Evolutionary conservation across 2,888 invertebrate genomes (phyloP).

Genomic region (Sepiola atlantica): DNA sequence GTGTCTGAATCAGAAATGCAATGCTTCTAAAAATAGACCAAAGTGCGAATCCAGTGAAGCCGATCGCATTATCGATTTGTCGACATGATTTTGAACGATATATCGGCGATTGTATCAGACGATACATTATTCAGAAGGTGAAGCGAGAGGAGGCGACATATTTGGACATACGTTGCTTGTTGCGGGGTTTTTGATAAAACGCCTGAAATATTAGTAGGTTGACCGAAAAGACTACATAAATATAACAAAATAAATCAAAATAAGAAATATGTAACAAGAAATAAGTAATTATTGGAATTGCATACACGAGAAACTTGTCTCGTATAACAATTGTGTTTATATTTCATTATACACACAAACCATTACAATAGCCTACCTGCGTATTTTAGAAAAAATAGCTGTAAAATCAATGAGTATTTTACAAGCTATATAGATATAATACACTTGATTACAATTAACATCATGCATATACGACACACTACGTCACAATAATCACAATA

Average conservation of each 20-base stretch:
- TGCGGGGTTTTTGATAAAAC: neutral
- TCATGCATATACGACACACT: too few species aligned
- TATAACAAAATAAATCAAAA: neutral
- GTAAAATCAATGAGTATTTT: too few species aligned
- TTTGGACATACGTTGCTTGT: slow-evolving; percentile 11
- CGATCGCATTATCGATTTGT: neutral
- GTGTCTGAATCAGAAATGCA: slow-evolving; percentile 15
- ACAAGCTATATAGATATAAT: too few species aligned
- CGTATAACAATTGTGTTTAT: neutral
- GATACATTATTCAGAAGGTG: neutral
- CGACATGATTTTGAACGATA: slow-evolving; percentile 32
- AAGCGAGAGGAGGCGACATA: neutral
- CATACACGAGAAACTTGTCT: neutral
- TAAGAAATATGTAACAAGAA: neutral
- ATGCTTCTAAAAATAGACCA: neutral
- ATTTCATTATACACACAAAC: too few species aligned
- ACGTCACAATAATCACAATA: too few species aligned
- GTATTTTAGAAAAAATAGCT: too few species aligned
- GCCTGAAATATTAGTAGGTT: neutral
- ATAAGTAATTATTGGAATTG: neutral
- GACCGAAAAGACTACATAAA: neutral
- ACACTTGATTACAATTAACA: too few species aligned
- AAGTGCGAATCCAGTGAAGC: neutral
- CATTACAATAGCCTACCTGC: too few species aligned
- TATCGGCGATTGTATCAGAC: neutral